These are phyloP conservation scores for Novumbra hubbsi DNA, from an alignment of 2,797 vertebrate genomes.

Conservation along the genomic window DNA sequence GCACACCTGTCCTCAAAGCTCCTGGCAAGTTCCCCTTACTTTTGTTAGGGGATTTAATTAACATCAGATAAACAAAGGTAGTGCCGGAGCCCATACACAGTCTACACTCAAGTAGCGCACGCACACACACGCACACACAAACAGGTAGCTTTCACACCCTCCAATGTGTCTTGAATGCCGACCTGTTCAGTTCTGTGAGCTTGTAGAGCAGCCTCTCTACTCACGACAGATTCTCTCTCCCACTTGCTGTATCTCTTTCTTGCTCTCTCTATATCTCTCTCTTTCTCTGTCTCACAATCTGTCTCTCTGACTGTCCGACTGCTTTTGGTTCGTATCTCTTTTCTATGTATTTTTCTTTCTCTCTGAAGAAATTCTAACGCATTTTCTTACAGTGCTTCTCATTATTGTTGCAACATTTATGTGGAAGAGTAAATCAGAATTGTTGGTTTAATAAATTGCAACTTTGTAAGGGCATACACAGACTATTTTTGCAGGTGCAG, in stretches of 20 bases:
- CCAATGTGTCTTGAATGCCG: slow-evolving; percentile 45
- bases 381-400: slow-evolving; percentile 27
- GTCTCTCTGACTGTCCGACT: too few species aligned
- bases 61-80: slow-evolving; percentile 60
- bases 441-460: slow-evolving; percentile 17
- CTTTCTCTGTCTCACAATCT: too few species aligned
- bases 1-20: slow-evolving; percentile 66
- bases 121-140: neutral
- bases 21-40: slow-evolving; percentile 46
- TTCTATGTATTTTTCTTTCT: neutral
- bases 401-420: slow-evolving; percentile 33
- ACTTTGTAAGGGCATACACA: neutral
- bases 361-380: slow-evolving; percentile 19
- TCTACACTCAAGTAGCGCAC: neutral
- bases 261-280: too few species aligned
- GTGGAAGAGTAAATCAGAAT: neutral
- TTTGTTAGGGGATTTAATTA: slow-evolving; percentile 72
- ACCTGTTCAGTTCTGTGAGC: slow-evolving; percentile 14
- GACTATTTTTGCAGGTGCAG: neutral
- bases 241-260: too few species aligned
- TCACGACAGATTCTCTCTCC: neutral
- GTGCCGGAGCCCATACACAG: slow-evolving; percentile 39
- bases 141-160: neutral
- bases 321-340: too few species aligned
- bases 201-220: neutral